Evolutionary conservation across 2,888 invertebrate species (phyloP), one percentile per base, ranked within the genome.

Genomic region (Apodemia zela): DNA sequence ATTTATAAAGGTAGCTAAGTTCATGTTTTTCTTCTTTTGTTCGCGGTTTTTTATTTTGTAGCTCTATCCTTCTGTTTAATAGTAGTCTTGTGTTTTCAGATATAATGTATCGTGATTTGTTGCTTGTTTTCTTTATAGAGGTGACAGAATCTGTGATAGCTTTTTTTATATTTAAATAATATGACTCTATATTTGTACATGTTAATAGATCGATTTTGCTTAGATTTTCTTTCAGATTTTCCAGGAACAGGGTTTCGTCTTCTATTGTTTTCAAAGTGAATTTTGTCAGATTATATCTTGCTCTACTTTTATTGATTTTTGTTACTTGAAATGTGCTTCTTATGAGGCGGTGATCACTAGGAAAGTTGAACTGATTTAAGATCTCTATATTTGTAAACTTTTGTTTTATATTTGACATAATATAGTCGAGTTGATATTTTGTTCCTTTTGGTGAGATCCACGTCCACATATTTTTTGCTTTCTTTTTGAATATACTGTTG

Each of bases 311-410:
- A 7, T 42, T 42, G 0, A 15, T 42, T 42, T 3, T 42, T 42
- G 11, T 42, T 42, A 42, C 8, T 42, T 42, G 15, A 25, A 25
- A 25, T 0, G 33, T 58, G 21, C 58, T 29, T 33, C 58, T 58
- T 25, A 58, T 58, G 29, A 58, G 6, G 33, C 42, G 42, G 42
- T 42, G 42, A 15, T 42, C 42, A 15, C 42, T 42, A 15, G 42
- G 42, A 42, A 42, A 42, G 15, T 42, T 42, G 13, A 59, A 17
- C 17, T 59, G 15, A 38, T 35, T 59, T 38, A 59, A 11, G 5
- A 59, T 38, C 35, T 59, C 59, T 38, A 59, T 59, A 17, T 59
- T 59, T n/a, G 59, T 38, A 38, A 59, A 59, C 8, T 38, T 33
- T n/a, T 59, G 18, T 59, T 17, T 33, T 38, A 10, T 42, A 35